These are phyloP conservation scores for Aethina tumida DNA, from an alignment of 1,140 invertebrate genomes.

Conservation along the genomic window DNA sequence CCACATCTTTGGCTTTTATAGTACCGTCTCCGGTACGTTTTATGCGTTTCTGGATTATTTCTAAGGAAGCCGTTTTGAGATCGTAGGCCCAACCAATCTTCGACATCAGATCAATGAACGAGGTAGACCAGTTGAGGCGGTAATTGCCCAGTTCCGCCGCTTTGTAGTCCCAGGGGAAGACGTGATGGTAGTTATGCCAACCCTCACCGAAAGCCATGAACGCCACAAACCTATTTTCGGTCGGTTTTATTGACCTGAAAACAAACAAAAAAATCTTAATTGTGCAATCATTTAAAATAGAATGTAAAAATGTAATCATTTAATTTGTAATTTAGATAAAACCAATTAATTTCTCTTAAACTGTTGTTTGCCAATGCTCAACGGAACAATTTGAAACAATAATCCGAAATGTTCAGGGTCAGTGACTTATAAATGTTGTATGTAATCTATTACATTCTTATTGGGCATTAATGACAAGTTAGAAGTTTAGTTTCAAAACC, in stretches of 20 bases:
- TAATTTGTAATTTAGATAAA: too few species aligned
- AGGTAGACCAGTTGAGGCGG: constrained; percentile 39
- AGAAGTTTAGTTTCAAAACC: too few species aligned
- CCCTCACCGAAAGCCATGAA: constrained; percentile 49
- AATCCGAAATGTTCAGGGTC: too few species aligned
- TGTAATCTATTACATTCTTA: too few species aligned
- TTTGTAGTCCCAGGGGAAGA: constrained; percentile 65
- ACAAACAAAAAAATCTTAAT: constrained; percentile 5
- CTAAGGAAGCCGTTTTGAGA: constrained; percentile 44
- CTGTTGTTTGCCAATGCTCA: too few species aligned
- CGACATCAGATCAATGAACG: constrained; percentile 42
- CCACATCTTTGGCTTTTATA: too few species aligned
- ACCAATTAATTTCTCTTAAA: too few species aligned
- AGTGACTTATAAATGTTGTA: too few species aligned
- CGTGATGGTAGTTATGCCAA: constrained; percentile 72
- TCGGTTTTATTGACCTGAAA: constrained; percentile 47
- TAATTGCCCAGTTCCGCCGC: constrained; percentile 51
- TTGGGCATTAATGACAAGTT: too few species aligned
- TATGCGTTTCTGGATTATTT: constrained; percentile 43
- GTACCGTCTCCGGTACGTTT: constrained; percentile 56
- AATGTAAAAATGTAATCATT: not conserved
- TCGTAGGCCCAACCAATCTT: constrained; percentile 54
- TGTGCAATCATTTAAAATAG: too few species aligned
- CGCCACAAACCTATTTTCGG: constrained; percentile 50
- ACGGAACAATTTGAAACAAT: too few species aligned